phyloP scores from a whole-genome alignment of 2,888 invertebrate species.

The Eubasilissa splendida region DNA sequence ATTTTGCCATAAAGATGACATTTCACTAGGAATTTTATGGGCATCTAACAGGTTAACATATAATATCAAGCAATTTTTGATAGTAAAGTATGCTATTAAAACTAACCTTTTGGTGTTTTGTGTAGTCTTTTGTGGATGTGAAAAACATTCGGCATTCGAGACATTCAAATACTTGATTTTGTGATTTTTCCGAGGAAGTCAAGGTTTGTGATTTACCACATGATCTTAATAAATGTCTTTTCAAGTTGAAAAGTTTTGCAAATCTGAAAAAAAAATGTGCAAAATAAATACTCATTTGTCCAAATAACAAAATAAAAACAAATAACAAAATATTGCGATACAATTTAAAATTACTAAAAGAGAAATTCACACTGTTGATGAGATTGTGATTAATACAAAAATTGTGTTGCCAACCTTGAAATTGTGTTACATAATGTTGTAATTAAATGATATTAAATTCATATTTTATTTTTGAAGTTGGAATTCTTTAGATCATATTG shows the following conservation, averaged over 20 bases:
- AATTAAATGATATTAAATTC: no score
- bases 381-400: no score
- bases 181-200: slow-evolving; percentile 1
- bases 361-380: no score
- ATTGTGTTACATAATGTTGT: no score
- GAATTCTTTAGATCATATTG: no score
- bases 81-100: not conserved
- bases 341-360: no score
- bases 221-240: slow-evolving; percentile 41
- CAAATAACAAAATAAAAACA: no score
- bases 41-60: not conserved
- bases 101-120: slow-evolving; percentile 29
- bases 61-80: not conserved
- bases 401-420: no score
- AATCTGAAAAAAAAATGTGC: slow-evolving; percentile 30
- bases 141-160: slow-evolving; percentile 2
- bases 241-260: slow-evolving; percentile 46
- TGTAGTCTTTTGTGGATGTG: slow-evolving; percentile 1
- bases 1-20: no score
- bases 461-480: no score
- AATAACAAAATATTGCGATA: no score
- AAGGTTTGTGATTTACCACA: slow-evolving; percentile 14
- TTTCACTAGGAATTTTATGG: no score
- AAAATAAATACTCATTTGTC: not conserved
- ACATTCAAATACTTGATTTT: slow-evolving; percentile 13